Conservation (phyloP, 2,113 vertebrate genomes). For the Melanostigma gelatinosum region DNA sequence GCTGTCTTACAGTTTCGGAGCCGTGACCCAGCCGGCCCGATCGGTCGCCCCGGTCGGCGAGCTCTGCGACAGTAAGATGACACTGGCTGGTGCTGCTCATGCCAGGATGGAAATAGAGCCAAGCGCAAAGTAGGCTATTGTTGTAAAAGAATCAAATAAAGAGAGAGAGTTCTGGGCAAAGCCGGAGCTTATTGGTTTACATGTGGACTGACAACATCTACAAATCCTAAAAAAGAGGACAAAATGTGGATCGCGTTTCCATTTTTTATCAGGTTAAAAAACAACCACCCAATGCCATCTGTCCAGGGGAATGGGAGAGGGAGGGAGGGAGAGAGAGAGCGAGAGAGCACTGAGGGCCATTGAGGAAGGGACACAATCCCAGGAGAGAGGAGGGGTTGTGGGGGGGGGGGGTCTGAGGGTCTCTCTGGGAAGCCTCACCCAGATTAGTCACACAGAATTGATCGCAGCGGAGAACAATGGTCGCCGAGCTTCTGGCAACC, state of each 20-base stretch:
- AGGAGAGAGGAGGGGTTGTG: conserved; percentile 61
- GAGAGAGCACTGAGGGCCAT: conserved; percentile 67
- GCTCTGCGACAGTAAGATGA: conserved; percentile 63
- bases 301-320: conserved; percentile 78
- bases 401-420: conserved; percentile 71
- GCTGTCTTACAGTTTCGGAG: conserved; percentile 71
- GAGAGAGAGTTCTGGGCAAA: conserved; percentile 27
- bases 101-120: conserved; percentile 47
- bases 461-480: conserved; percentile 95
- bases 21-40: conserved; percentile 48
- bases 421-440: conserved; percentile 96
- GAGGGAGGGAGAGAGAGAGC: conserved; percentile 60
- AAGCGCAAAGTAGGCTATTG: conserved; percentile 35
- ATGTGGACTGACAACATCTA: conserved; percentile 32
- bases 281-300: conserved; percentile 85
- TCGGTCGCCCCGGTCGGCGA: conserved; percentile 51
- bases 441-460: conserved; percentile 99
- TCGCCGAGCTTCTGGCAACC: conserved; percentile 90
- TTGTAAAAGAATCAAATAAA: conserved; percentile 6
- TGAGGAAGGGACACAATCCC: conserved; percentile 83
- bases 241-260: conserved; percentile 17
- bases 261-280: conserved; percentile 50
- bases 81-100: conserved; percentile 54
- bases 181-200: conserved; percentile 34
- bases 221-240: conserved; percentile 1